Evolutionary conservation across 2,113 vertebrate genomes (phyloP).

Genomic region (Murina feae): DNA sequence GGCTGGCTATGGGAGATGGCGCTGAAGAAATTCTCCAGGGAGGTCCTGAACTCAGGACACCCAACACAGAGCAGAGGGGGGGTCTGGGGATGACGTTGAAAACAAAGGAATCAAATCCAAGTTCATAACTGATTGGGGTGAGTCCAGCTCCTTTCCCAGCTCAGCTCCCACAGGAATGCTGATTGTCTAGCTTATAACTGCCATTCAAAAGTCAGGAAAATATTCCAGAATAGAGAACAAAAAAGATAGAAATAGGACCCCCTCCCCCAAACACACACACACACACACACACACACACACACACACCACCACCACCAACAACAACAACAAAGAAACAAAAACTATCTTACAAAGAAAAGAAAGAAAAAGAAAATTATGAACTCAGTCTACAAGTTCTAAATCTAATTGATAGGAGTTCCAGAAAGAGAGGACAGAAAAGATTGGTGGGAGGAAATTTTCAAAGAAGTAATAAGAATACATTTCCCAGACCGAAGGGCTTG

Average conservation of each 20-base stretch:
- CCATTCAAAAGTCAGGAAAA: background rate
- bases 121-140: background rate
- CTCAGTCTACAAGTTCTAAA: background rate
- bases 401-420: background rate
- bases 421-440: background rate
- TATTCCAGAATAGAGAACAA: background rate
- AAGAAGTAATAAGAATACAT: constrained; percentile 1
- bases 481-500: background rate
- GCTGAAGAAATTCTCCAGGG: background rate
- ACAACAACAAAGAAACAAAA: background rate
- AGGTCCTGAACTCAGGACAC: background rate
- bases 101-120: background rate
- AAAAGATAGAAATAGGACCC: background rate
- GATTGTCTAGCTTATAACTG: background rate
- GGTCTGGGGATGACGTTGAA: background rate
- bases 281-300: no score
- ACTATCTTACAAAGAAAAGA: background rate
- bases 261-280: no score
- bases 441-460: background rate
- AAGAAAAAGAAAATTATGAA: background rate
- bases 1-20: background rate
- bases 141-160: background rate
- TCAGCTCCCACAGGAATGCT: background rate
- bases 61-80: background rate
- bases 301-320: no score